These are phyloP conservation scores for Hirtodrosophila alboralis DNA, from an alignment of 2,888 invertebrate genomes.

Conservation along the genomic window DNA sequence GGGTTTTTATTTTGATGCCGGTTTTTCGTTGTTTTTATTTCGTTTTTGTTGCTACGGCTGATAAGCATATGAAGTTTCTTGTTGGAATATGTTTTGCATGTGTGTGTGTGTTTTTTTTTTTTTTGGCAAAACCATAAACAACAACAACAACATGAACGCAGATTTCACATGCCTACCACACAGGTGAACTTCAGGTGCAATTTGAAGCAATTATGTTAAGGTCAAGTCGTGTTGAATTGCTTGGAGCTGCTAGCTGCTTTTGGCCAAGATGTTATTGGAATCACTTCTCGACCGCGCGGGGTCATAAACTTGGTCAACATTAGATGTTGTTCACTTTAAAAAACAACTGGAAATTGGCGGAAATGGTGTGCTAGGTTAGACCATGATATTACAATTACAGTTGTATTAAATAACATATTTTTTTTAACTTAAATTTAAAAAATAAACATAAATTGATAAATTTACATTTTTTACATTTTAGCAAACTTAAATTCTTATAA, in stretches of 20 bases:
- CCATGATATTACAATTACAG: conserved; percentile 17
- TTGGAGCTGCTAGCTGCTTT: conserved; percentile 23
- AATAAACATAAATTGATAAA: too few relatives aligned
- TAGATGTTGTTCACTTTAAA: conserved; percentile 23
- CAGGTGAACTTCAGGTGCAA: conserved; percentile 56
- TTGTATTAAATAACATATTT: too few relatives aligned
- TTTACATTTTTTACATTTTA: too few relatives aligned
- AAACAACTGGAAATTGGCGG: conserved; percentile 17
- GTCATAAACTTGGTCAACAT: conserved; percentile 41
- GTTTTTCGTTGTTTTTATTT: conserved; percentile 66
- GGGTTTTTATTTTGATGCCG: conserved; percentile 72
- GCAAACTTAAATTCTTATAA: too few relatives aligned
- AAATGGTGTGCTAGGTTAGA: conserved; percentile 27
- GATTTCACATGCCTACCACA: conserved; percentile 58
- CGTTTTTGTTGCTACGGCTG: conserved; percentile 55
- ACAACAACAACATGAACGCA: conserved; percentile 27
- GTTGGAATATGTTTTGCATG: conserved; percentile 24
- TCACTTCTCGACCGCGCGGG: conserved; percentile 9
- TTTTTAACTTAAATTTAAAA: too few relatives aligned
- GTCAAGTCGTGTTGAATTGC: conserved; percentile 53
- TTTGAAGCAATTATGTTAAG: conserved; percentile 50
- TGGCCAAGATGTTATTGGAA: conserved; percentile 25
- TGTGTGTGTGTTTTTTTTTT: neutral
- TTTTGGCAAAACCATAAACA: conserved; percentile 28
- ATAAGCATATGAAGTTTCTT: conserved; percentile 57